These are phyloP conservation scores for Cuniculus paca DNA, from an alignment of 2,797 vertebrate genomes.

Conservation along the genomic window DNA sequence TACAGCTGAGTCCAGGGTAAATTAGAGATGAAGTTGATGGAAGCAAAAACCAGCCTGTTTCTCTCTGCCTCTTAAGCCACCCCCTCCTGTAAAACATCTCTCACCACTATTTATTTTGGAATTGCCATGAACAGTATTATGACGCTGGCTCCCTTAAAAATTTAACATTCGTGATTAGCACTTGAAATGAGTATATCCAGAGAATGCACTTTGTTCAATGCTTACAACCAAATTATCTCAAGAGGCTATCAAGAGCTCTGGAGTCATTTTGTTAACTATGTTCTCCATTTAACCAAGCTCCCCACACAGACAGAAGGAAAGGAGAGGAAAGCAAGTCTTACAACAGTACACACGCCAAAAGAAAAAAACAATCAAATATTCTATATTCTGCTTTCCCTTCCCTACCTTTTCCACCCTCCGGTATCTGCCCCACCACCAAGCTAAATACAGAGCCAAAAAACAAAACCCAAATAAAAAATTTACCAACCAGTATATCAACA, in stretches of 20 bases:
- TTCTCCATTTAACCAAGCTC: conserved; percentile 64
- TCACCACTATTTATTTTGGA: conserved; percentile 80
- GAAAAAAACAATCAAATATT: neutral
- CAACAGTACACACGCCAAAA: conserved; percentile 11
- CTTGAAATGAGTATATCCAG: conserved; percentile 80
- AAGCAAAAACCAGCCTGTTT: neutral
- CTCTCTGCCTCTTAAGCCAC: neutral
- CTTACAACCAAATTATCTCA: conserved; percentile 82
- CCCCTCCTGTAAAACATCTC: conserved; percentile 25
- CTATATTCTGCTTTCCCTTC: neutral
- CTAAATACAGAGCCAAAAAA: conserved; percentile 72
- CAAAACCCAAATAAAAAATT: conserved; percentile 55
- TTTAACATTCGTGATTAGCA: conserved; percentile 80
- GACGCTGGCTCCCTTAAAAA: conserved; percentile 82
- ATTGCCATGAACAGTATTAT: conserved; percentile 77
- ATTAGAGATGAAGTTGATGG: neutral
- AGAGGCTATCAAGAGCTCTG: conserved; percentile 79
- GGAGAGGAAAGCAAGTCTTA: conserved; percentile 28
- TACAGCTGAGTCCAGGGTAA: neutral
- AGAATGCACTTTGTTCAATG: conserved; percentile 74
- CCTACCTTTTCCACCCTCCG: conserved; percentile 58
- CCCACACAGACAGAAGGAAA: conserved; percentile 52
- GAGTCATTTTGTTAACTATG: conserved; percentile 68
- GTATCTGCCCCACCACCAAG: conserved; percentile 67
- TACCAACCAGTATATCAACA: conserved; percentile 67